Base-by-base conservation (phyloP, 2,797 vertebrate genomes). In the Huso huso region DNA sequence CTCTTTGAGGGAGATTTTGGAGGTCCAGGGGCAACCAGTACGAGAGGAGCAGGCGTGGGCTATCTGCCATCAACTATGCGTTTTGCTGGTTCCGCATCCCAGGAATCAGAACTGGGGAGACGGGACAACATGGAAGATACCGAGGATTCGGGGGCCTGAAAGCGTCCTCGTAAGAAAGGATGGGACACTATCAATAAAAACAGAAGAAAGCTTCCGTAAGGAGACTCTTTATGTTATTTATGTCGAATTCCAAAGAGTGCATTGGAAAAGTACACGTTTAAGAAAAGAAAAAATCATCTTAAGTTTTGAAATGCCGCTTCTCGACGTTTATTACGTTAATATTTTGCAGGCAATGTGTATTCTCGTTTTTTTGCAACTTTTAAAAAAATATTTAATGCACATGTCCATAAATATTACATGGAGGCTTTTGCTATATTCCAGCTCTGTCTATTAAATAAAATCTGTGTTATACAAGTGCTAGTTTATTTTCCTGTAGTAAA, bases 31-130 rank as follows among this genome's bases (percentile, higher is more conserved):
- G 1, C 77, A 79, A 48, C 79, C 88, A 1, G 58, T 89, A 71
- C 87, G 78, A 0, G 89, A 90, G 68, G 87, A 90, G 69, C 83
- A 89, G 76, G 89, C 88, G 11, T 89, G 87, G 87, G 89, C 89
- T 59, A 51, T 90, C 11, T 90, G 88, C 57, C 87, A 82, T 69
- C 86, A 89, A 52, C 80, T 85, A 18, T 86, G 86, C 66, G 7
- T 6, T 9, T 74, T 78, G 52, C 73, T 87, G 52, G 61, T 66
- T 11, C 69, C 61, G 15, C 61, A 51, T 10, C 64, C 62, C 12
- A 6, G 6, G 18, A 37, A 18, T 15, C 23, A 64, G 1, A 59
- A 67, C 18, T 63, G 51, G 1, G 50, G 23, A 6, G 57, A 23
- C 10, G 58, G 67, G 23, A n/a, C 61, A 0, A 12, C 69, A 0